Conservation (phyloP, 2,113 vertebrate genomes). For the Perccottus glenii region DNA sequence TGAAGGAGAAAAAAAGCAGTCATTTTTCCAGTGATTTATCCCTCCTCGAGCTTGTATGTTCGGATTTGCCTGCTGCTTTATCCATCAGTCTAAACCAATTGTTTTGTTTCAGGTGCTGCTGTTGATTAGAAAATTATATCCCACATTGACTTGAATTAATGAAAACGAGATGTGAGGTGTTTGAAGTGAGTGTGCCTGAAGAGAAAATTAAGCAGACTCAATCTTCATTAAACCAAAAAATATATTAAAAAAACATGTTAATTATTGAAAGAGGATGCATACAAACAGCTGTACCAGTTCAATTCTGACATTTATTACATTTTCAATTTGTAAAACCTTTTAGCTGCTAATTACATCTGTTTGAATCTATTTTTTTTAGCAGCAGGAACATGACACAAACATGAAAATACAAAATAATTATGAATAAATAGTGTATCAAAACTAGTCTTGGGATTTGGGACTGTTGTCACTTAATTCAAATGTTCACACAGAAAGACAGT, state of each 20-base stretch:
- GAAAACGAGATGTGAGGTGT: not conserved
- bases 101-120: not conserved
- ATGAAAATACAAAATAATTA: slow-evolving; percentile 1
- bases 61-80: not conserved
- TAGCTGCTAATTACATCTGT: not conserved
- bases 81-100: not conserved
- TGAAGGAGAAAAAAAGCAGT: slow-evolving; percentile 58
- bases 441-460: not conserved
- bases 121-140: slow-evolving; percentile 16
- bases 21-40: not conserved
- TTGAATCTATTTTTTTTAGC: not conserved
- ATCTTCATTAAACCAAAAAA: not conserved
- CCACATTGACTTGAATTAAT: slow-evolving; percentile 3
- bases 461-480: not conserved
- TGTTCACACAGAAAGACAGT: too few species aligned
- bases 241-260: slow-evolving; percentile 1
- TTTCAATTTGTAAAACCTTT: slow-evolving; percentile 2
- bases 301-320: not conserved
- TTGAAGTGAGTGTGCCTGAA: not conserved
- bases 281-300: slow-evolving; percentile 4
- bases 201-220: slow-evolving; percentile 3
- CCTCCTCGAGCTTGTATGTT: not conserved
- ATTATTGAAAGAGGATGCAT: not conserved
- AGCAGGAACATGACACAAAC: slow-evolving; percentile 1
- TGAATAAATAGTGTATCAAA: not conserved